Evolutionary conservation across 1,140 invertebrate species (phyloP).

Genomic region (Lepidurus apus): DNA sequence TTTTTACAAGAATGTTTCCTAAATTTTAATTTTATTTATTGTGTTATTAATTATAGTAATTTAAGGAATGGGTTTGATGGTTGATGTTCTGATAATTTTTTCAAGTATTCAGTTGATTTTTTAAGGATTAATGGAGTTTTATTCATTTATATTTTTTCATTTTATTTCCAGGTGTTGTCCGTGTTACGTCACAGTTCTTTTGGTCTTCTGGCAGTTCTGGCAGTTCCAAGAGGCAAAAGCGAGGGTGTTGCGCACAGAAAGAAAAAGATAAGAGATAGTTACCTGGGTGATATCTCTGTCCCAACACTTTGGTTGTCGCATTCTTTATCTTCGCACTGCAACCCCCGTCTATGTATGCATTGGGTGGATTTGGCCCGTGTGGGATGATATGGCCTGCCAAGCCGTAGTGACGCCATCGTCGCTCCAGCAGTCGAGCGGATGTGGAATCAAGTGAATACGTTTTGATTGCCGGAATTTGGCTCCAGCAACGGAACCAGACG

Average conservation of each 20-base stretch:
- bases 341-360: not conserved
- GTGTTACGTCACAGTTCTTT: not conserved
- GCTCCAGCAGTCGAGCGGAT: not conserved
- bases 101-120: too few relatives aligned
- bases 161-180: not conserved
- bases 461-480: constrained; percentile 16
- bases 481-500: constrained; percentile 17
- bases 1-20: too few relatives aligned
- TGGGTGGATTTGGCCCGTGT: constrained; percentile 12
- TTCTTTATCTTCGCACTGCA: not conserved
- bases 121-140: not conserved
- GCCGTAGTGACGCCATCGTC: constrained; percentile 3
- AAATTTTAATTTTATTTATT: too few relatives aligned
- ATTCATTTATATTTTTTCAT: not conserved
- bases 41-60: too few relatives aligned
- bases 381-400: constrained; percentile 16
- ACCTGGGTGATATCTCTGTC: constrained; percentile 14
- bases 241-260: not conserved
- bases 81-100: too few relatives aligned
- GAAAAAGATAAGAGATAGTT: not conserved
- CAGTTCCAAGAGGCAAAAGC: not conserved
- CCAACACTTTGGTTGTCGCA: constrained; percentile 3
- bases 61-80: too few relatives aligned
- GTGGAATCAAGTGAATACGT: constrained; percentile 21
- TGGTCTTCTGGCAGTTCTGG: not conserved